Evolutionary conservation across 2,888 invertebrate species (phyloP).

Genomic region (Drosophila macrospina): DNA sequence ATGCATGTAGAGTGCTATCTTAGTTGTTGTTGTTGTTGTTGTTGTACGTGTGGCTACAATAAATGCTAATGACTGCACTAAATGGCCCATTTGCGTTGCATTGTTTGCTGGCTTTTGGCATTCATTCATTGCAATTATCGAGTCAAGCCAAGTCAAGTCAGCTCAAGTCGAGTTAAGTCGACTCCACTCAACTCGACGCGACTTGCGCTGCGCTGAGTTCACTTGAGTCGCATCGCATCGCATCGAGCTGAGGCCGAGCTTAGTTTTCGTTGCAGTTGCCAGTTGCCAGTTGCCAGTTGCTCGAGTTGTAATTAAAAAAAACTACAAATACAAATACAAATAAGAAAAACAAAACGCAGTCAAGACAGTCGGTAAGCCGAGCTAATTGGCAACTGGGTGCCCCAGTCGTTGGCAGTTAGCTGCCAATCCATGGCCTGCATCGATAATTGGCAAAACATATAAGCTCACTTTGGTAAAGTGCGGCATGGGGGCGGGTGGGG

Average conservation of each 20-base stretch:
- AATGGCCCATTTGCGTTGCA: conserved; percentile 69
- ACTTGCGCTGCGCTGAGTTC: neutral
- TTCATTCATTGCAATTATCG: conserved; percentile 73
- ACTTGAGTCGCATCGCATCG: too few species aligned
- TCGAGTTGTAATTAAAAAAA: conserved; percentile 67
- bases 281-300: conserved; percentile 28
- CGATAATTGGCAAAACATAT: conserved; percentile 55
- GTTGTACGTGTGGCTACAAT: conserved; percentile 62
- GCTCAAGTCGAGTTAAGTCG: conserved; percentile 38
- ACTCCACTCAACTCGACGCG: too few species aligned
- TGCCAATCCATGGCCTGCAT: conserved; percentile 56
- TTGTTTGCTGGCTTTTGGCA: conserved; percentile 67
- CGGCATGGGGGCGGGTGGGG: neutral
- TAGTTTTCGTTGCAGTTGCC: conserved; percentile 17
- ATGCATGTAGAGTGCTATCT: conserved; percentile 55
- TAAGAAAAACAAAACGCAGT: conserved; percentile 1
- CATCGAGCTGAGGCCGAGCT: too few species aligned
- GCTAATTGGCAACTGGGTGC: conserved; percentile 74
- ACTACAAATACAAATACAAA: neutral
- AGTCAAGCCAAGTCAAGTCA: conserved; percentile 30
- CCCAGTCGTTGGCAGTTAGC: conserved; percentile 38
- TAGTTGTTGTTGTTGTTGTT: conserved; percentile 34
- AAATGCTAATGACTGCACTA: conserved; percentile 78
- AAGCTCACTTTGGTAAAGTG: conserved; percentile 1
- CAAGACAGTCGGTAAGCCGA: conserved; percentile 32